Conservation (phyloP, 2,113 vertebrate species). For the Diadophis punctatus region DNA sequence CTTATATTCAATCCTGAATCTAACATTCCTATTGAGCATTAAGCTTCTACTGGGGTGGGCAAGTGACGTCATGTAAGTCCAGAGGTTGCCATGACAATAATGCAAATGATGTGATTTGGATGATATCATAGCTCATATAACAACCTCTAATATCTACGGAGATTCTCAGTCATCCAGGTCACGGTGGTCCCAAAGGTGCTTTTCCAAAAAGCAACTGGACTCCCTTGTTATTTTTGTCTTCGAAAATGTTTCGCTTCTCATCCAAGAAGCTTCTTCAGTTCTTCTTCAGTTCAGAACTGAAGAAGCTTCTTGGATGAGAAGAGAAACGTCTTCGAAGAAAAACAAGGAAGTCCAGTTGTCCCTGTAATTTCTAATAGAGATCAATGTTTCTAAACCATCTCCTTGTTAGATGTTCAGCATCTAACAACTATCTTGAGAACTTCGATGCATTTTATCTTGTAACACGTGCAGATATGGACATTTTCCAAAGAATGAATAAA, state of each 20-base stretch:
- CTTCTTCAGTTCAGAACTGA: no score
- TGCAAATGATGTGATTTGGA: neutral
- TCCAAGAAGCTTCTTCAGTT: neutral
- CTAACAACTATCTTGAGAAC: neutral
- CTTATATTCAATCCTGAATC: neutral
- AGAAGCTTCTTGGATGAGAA: neutral
- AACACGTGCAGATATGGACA: neutral
- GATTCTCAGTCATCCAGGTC: neutral
- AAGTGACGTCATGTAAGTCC: neutral
- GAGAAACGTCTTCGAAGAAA: neutral
- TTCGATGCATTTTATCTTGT: neutral
- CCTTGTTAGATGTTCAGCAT: neutral
- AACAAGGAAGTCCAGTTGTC: neutral
- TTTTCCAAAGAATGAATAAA: neutral
- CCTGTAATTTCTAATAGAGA: neutral
- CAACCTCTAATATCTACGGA: neutral
- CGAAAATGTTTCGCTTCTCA: neutral
- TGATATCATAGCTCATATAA: neutral
- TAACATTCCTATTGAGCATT: neutral
- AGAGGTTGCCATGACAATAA: neutral
- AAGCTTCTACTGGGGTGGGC: neutral
- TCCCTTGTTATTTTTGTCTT: neutral
- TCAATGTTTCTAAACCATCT: neutral
- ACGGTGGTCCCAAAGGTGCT: no score
- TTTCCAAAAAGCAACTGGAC: no score